These are phyloP conservation scores for Sebastes steindachneri DNA, from an alignment of 2,797 vertebrate species.

Conservation along the genomic window DNA sequence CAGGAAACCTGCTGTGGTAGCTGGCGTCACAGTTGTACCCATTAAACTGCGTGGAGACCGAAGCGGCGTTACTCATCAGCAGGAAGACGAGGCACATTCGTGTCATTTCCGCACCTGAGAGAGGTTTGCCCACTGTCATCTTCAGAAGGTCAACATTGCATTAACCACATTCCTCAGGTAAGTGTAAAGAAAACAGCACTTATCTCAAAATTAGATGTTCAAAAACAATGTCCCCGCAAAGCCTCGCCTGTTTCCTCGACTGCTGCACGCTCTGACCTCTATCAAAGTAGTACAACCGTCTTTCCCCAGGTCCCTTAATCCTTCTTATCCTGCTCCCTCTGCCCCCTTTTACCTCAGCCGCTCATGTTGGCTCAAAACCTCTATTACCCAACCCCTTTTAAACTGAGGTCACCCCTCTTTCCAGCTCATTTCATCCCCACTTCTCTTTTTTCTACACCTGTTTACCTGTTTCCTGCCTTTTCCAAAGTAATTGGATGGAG, in stretches of 20 bases:
- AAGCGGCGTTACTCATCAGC: slow-evolving; percentile 84
- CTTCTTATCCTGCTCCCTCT: slow-evolving; percentile 60
- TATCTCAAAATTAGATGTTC: slow-evolving; percentile 51
- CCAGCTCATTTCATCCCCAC: slow-evolving; percentile 53
- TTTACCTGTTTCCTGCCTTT: slow-evolving; percentile 58
- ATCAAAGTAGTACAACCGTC: slow-evolving; percentile 57
- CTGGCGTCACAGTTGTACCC: slow-evolving; percentile 97
- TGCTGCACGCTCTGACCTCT: slow-evolving; percentile 60
- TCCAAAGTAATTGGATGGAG: slow-evolving; percentile 53
- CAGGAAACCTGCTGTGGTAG: slow-evolving; percentile 97
- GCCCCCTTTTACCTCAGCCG: slow-evolving; percentile 47
- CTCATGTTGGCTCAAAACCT: slow-evolving; percentile 52
- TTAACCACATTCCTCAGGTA: slow-evolving; percentile 55
- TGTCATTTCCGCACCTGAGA: slow-evolving; percentile 90
- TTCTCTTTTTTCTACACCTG: slow-evolving; percentile 32
- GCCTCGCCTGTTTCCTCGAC: slow-evolving; percentile 8
- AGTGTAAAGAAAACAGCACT: slow-evolving; percentile 36
- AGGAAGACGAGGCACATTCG: slow-evolving; percentile 87
- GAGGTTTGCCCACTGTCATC: slow-evolving; percentile 61
- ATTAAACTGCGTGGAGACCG: slow-evolving; percentile 92
- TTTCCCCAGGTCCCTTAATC: slow-evolving; percentile 57
- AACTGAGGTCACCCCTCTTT: slow-evolving; percentile 68
- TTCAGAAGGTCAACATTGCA: slow-evolving; percentile 76
- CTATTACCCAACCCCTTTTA: slow-evolving; percentile 61
- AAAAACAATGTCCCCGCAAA: slow-evolving; percentile 35